Conservation (phyloP, 2,888 invertebrate species). For the Stegana nigrithorax region DNA sequence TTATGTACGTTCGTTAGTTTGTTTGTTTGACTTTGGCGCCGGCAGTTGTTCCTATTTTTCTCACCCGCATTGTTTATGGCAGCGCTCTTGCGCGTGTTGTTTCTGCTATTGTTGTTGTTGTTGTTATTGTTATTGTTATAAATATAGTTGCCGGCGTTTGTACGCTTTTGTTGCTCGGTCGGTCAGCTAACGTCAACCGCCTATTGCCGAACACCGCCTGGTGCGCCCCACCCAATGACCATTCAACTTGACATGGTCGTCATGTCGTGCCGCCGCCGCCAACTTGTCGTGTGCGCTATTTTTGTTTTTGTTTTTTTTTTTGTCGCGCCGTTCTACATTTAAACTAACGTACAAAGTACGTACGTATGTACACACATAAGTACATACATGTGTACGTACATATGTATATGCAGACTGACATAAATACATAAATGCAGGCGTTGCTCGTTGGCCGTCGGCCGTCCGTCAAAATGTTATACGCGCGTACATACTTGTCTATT, state of each 20-base stretch:
- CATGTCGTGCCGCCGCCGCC: not conserved
- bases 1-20: no score
- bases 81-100: conserved; percentile 17
- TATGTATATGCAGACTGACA: no score
- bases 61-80: conserved; percentile 7
- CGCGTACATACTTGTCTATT: no score
- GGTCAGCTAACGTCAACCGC: not conserved
- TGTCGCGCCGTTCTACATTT: not conserved
- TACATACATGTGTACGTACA: not conserved
- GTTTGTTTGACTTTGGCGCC: conserved; percentile 32
- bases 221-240: not conserved
- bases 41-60: conserved; percentile 13
- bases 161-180: not conserved
- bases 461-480: no score
- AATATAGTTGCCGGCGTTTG: not conserved
- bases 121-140: conserved; percentile 10
- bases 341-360: not conserved
- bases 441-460: no score
- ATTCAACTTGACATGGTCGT: not conserved
- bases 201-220: not conserved
- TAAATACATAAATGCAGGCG: no score
- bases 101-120: conserved; percentile 25
- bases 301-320: not conserved
- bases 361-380: not conserved
- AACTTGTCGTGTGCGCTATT: conserved; percentile 5